Evolutionary conservation across 1,140 invertebrate genomes (phyloP), one percentile per base, ranked within the genome.

Genomic region (Leucophenga varia): DNA sequence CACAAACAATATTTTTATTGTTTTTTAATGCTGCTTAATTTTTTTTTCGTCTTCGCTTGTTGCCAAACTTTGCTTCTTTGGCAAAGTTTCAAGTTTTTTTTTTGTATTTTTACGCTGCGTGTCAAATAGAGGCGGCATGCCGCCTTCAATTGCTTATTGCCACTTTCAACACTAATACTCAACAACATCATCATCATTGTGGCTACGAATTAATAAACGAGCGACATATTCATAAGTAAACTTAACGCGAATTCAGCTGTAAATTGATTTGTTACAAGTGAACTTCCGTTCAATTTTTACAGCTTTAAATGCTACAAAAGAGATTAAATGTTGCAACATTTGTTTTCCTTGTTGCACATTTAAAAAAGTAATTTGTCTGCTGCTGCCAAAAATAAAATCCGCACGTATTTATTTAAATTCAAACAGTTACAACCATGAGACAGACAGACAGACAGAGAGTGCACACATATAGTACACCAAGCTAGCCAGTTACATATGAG

Each of bases 341-440:
- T n/a, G n/a, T n/a, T n/a, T n/a, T n/a, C n/a, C n/a, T n/a, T n/a
- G n/a, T n/a, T n/a, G n/a, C n/a, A 68, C 68, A 72, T 72, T 72
- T 68, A 72, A 72, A n/a, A 72, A 72, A 68, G 68, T 72, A 72
- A 72, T 72, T 72, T 72, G 68, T 72, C 68, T 72, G 54, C 55
- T 48, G 49, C 54, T 38, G 44, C 34, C 49, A 51, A 36, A 46
- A 36, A 42, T 46, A 52, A 52, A 52, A 52, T 46, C 43, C 47
- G 56, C 68, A 72, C 53, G 64, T 65, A 72, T 71, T 61, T 67
- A 65, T 67, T 65, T 63, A 61, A 65, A 65, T 65, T 9, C 31
- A 34, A 34, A 34, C 8, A 8, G 59, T 49, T 43, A 50, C 53
- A 55, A 43, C 43, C 22, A 25, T 6, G 22, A 5, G 22, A n/a